Base-by-base conservation (phyloP, 23 tunicate species). In the Trididemnum nubilum region DNA sequence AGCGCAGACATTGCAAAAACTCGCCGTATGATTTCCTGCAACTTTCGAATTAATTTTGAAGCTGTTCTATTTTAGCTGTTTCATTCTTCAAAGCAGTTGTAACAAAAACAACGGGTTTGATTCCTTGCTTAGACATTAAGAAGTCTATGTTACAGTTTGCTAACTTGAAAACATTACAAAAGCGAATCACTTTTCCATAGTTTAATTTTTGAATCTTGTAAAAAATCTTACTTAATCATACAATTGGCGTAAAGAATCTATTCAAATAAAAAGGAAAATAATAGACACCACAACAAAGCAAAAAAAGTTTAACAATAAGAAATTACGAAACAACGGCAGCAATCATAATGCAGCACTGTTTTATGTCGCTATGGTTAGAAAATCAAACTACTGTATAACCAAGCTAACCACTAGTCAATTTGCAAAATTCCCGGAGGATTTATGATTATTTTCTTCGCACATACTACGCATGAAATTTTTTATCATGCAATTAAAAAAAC, bases 401-500 rank as follows among this genome's bases (percentile, higher is more conserved):
- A 61, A 61, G 27, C 22, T 61, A 61, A 61, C 69, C 27, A 61
- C 69, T 61, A 22, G 69, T 61, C 27, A 61, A 25, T 25, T 61
- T 61, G 24, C 69, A 24, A 61, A 61, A 9, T 61, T 61, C 22
- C 69, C 22, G 22, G 69, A 61, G 30, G 69, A 61, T 61, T 61
- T 61, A 24, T 22, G 69, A 25, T 5, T 25, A 61, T 61, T 24
- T 4, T 61, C 69, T 61, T 61, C 69, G 30, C 69, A 25, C 30
- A 61, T 22, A 25, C 22, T 25, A 22, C 69, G 69, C 69, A 61
- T 61, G 30, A 61, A 61, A 61, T 61, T 61, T 61, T 61, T 61
- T 5, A 61, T 25, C 69, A 61, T 61, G 30, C 69, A 61, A 22
- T 61, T 61, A 25, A 61, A 61, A 61, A 61, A 61, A n/a, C 69